Percentiles rank a stretch among this genome's conserved stretches.
Evolutionary conservation across 2,113 vertebrate species (phyloP).

Genomic region (Megaceryle maxima): DNA sequence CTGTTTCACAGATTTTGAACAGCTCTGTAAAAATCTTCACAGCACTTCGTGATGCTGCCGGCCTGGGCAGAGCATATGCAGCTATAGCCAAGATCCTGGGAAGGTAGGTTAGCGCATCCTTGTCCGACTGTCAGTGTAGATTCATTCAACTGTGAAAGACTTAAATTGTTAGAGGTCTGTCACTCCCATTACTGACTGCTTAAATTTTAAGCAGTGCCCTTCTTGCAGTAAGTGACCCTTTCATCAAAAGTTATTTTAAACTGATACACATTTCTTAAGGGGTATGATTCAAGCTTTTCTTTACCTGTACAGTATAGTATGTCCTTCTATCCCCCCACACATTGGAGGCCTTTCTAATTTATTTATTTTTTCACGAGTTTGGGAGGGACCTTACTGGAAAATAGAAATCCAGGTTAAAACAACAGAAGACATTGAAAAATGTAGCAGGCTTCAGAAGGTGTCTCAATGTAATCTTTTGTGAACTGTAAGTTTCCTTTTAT

Average conservation of each 20-base stretch:
- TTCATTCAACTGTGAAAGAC: slow-evolving; percentile 76
- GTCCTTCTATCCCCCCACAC: not conserved
- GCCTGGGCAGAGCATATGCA: slow-evolving; percentile 76
- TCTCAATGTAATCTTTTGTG: slow-evolving; percentile 11
- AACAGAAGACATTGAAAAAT: not conserved
- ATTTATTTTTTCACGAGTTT: not conserved
- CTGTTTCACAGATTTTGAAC: slow-evolving; percentile 63
- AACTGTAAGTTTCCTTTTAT: not conserved
- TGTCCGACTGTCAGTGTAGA: slow-evolving; percentile 70
- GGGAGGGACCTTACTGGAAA: not conserved
- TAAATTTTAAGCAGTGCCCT: slow-evolving; percentile 79
- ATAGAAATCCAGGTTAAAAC: slow-evolving; percentile 5
- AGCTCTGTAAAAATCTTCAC: slow-evolving; percentile 69
- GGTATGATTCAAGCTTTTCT: not conserved
- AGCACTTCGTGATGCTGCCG: slow-evolving; percentile 62
- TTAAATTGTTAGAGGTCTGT: slow-evolving; percentile 80
- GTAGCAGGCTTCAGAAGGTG: not conserved
- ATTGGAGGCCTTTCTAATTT: not conserved
- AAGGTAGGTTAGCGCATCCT: slow-evolving; percentile 75
- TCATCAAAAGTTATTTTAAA: slow-evolving; percentile 66
- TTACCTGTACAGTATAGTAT: not conserved
- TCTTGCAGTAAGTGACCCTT: slow-evolving; percentile 75
- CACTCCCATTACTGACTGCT: slow-evolving; percentile 78
- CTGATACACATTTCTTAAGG: slow-evolving; percentile 21
- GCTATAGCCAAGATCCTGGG: slow-evolving; percentile 73